Percentiles rank a stretch among this genome's conserved stretches.
phyloP scores from a whole-genome alignment of 1,140 invertebrate genomes.

The Panulirus ornatus region DNA sequence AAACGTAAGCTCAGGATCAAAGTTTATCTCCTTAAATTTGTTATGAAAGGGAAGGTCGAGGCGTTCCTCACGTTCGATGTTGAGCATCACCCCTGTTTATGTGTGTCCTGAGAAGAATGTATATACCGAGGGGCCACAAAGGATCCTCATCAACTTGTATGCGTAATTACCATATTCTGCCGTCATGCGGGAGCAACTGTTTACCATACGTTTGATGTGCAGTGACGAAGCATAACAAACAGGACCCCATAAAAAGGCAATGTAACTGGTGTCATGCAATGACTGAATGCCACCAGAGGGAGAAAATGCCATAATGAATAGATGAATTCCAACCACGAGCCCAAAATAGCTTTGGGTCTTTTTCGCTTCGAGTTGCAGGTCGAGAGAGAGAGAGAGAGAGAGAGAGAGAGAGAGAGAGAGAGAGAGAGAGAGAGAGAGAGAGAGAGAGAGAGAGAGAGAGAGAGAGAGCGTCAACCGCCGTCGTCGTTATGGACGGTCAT shows the following conservation, averaged over 20 bases:
- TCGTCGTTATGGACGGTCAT: neutral
- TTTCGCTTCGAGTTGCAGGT: neutral
- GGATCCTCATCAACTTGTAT: too few species aligned
- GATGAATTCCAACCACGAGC: neutral
- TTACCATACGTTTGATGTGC: too few species aligned
- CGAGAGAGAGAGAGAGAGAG: neutral
- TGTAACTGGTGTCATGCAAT: neutral
- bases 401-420: neutral
- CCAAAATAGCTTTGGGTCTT: neutral
- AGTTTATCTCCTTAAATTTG: too few species aligned
- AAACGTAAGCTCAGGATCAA: too few species aligned
- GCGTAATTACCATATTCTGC: too few species aligned
- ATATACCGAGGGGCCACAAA: too few species aligned
- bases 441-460: conserved; percentile 7
- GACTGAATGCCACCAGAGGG: neutral
- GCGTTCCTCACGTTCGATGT: too few species aligned
- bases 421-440: conserved; percentile 3
- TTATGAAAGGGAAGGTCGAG: too few species aligned
- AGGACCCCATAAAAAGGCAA: neutral
- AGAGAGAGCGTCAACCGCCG: neutral
- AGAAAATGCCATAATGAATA: neutral
- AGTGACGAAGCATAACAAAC: conserved; percentile 1
- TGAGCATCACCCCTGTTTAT: too few species aligned
- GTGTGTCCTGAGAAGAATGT: too few species aligned
- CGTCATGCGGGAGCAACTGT: too few species aligned